These are phyloP conservation scores for Urocynchramus pylzowi DNA, from an alignment of 2,113 vertebrate species.

Conservation along the genomic window DNA sequence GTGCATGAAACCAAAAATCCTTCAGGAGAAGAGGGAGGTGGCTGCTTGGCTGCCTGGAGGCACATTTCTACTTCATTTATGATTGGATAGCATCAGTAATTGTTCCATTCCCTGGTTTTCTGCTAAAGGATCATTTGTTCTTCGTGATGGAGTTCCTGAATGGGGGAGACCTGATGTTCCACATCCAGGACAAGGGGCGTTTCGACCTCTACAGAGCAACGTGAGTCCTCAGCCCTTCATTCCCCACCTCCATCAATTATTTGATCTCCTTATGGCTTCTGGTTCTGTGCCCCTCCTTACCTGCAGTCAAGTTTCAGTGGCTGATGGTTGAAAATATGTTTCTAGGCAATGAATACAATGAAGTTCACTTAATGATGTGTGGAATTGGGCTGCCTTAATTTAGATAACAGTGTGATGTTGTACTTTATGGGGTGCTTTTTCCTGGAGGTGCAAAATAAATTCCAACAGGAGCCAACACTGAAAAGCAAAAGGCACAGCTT, in stretches of 20 bases:
- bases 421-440: neutral
- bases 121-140: conserved; percentile 90
- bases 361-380: neutral
- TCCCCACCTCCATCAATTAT: neutral
- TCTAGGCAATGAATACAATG: neutral
- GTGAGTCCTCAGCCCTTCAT: conserved; percentile 69
- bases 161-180: conserved; percentile 97
- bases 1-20: neutral
- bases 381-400: neutral
- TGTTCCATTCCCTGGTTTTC: neutral
- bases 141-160: conserved; percentile 99
- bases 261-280: neutral
- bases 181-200: conserved; percentile 97
- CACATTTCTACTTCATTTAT: neutral
- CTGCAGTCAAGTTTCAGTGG: neutral
- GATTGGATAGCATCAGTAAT: neutral
- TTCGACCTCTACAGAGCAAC: conserved; percentile 91
- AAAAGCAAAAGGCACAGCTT: neutral
- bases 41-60: neutral
- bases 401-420: neutral
- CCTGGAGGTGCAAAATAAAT: neutral
- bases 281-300: neutral
- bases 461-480: neutral
- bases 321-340: neutral
- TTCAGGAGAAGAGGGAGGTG: neutral